Conservation (phyloP, 2,888 invertebrate genomes). For the Coecobrya sp. region DNA sequence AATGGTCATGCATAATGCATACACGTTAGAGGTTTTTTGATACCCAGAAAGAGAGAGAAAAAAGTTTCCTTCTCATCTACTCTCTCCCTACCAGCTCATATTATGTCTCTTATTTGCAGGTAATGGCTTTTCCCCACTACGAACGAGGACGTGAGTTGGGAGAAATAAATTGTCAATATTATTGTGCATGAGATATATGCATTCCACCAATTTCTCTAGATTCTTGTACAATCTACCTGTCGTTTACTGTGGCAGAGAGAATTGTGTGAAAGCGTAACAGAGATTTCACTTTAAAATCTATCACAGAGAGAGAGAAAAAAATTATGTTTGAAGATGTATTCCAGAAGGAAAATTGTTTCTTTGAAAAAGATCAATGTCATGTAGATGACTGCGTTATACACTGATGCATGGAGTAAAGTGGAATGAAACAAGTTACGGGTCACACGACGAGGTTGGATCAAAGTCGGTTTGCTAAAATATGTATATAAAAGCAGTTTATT, state of each 20-base stretch:
- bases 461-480: conserved; percentile 29
- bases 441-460: not conserved
- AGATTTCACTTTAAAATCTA: conserved; percentile 53
- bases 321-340: conserved; percentile 2
- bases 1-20: conserved; percentile 73
- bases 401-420: not conserved
- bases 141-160: not conserved
- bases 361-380: conserved; percentile 57
- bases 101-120: conserved; percentile 30
- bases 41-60: conserved; percentile 29
- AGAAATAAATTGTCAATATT: conserved; percentile 16
- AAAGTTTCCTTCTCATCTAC: conserved; percentile 29
- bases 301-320: not conserved
- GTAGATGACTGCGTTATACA: not conserved
- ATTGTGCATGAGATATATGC: not conserved
- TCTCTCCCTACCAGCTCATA: not conserved
- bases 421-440: conserved; percentile 7
- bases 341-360: conserved; percentile 7
- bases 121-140: conserved; percentile 42
- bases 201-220: not conserved
- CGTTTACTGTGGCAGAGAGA: not conserved
- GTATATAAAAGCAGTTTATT: not conserved
- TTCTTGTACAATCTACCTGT: conserved; percentile 20
- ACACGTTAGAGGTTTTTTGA: conserved; percentile 21
- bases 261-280: not conserved